phyloP scores from a whole-genome alignment of 2,113 vertebrate species.

The Perca flavescens region DNA sequence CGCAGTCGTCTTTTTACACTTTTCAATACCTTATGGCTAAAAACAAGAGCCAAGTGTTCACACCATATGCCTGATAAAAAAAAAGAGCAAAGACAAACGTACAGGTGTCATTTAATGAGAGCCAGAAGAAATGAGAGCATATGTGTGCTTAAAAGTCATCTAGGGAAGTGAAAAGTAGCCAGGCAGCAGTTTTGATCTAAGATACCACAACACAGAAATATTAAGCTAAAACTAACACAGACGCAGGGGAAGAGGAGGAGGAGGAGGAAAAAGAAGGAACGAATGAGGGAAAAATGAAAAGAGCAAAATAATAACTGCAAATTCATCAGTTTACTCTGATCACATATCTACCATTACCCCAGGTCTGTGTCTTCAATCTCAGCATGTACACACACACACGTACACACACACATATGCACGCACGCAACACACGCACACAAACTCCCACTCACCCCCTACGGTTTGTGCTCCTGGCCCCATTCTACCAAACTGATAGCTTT shows the following conservation, averaged over 20 bases:
- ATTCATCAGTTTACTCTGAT: slow-evolving; percentile 38
- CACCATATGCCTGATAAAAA: background rate
- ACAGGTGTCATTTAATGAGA: background rate
- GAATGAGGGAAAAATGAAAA: slow-evolving; percentile 4
- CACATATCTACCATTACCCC: slow-evolving; percentile 18
- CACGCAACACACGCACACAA: slow-evolving; percentile 31
- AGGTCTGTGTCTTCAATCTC: slow-evolving; percentile 62
- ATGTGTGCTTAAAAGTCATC: slow-evolving; percentile 2
- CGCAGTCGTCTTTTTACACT: background rate
- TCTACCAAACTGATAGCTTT: slow-evolving; percentile 69
- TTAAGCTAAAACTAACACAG: background rate
- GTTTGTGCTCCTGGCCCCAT: slow-evolving; percentile 60
- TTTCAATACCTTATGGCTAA: slow-evolving; percentile 7
- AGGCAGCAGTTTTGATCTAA: background rate
- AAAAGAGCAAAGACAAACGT: background rate
- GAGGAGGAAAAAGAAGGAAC: background rate
- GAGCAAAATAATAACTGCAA: slow-evolving; percentile 11
- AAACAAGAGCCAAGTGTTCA: slow-evolving; percentile 17
- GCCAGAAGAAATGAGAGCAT: background rate
- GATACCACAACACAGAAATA: background rate
- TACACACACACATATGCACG: background rate
- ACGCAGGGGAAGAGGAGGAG: background rate
- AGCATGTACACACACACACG: slow-evolving; percentile 16
- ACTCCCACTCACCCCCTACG: slow-evolving; percentile 60
- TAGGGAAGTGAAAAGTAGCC: background rate